phyloP scores from a whole-genome alignment of 2,113 vertebrate genomes.

The Serinus canaria region DNA sequence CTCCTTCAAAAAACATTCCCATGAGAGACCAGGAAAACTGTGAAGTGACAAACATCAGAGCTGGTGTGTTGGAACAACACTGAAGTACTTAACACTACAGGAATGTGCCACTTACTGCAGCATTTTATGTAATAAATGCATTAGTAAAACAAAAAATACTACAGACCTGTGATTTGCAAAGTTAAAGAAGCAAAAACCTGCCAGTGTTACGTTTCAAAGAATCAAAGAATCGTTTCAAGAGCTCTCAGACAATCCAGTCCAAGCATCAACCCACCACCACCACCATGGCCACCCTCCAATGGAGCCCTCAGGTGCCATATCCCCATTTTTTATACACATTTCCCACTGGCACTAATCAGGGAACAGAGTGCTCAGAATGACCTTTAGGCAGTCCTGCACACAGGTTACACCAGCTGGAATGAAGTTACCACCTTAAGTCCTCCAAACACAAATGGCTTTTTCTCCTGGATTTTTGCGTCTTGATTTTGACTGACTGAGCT shows the following conservation, averaged over 20 bases:
- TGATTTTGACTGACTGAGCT: neutral
- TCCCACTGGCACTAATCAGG: neutral
- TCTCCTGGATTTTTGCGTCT: neutral
- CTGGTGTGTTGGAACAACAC: rapidly evolving
- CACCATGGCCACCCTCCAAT: neutral
- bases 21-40: neutral
- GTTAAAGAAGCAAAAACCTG: neutral
- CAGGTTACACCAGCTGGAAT: rapidly evolving
- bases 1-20: neutral
- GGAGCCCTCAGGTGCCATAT: neutral
- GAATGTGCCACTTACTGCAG: neutral
- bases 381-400: neutral
- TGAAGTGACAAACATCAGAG: neutral
- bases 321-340: rapidly evolving
- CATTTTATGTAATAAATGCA: neutral
- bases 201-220: rapidly evolving
- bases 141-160: rapidly evolving
- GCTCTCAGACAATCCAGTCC: neutral
- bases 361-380: rapidly evolving
- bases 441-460: neutral
- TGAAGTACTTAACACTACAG: too few species aligned
- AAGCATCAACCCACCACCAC: too few species aligned
- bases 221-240: neutral
- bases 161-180: neutral
- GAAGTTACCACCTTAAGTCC: neutral